A percentile compares a stretch with the other conserved stretches of the same genome.
Evolutionary conservation across 2,113 vertebrate species (phyloP).

Genomic region (Xenopus tropicalis): DNA sequence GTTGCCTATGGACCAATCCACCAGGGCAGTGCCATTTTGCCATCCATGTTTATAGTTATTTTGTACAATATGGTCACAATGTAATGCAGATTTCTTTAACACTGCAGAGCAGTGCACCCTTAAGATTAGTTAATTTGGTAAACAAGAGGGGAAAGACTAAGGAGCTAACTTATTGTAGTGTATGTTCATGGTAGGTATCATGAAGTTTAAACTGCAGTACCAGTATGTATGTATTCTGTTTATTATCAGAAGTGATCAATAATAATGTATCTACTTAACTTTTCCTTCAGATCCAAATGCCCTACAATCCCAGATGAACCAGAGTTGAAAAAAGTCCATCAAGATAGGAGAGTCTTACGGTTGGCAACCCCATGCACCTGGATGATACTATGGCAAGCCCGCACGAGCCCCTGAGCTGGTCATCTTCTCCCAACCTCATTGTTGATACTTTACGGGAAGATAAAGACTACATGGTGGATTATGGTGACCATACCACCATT

Average conservation of each 20-base stretch:
- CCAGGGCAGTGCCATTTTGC: too few relatives aligned
- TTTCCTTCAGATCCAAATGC: constrained; percentile 21
- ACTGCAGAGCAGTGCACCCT: too few relatives aligned
- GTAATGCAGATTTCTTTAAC: too few relatives aligned
- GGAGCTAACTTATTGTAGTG: too few relatives aligned
- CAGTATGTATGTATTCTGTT: too few relatives aligned
- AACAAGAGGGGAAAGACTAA: too few relatives aligned
- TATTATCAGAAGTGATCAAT: neutral
- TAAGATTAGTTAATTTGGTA: too few relatives aligned
- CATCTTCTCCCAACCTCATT: constrained; percentile 75
- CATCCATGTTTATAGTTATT: too few relatives aligned
- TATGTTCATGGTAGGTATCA: too few relatives aligned
- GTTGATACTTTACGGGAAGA: constrained; percentile 82
- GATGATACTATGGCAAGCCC: constrained; percentile 91
- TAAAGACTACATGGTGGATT: constrained; percentile 59
- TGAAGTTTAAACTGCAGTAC: too few relatives aligned
- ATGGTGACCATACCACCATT: constrained; percentile 61
- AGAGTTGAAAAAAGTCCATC: constrained; percentile 12
- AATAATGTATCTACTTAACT: neutral
- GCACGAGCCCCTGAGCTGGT: constrained; percentile 88
- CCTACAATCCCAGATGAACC: constrained; percentile 1
- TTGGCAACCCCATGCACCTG: constrained; percentile 71
- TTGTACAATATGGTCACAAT: too few relatives aligned
- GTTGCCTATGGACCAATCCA: too few relatives aligned
- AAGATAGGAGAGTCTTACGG: constrained; percentile 38